Percentiles rank a stretch among this genome's conserved stretches.
These are phyloP conservation scores for Bradypodion pumilum DNA, from an alignment of 2,797 vertebrate genomes.

Conservation along the genomic window DNA sequence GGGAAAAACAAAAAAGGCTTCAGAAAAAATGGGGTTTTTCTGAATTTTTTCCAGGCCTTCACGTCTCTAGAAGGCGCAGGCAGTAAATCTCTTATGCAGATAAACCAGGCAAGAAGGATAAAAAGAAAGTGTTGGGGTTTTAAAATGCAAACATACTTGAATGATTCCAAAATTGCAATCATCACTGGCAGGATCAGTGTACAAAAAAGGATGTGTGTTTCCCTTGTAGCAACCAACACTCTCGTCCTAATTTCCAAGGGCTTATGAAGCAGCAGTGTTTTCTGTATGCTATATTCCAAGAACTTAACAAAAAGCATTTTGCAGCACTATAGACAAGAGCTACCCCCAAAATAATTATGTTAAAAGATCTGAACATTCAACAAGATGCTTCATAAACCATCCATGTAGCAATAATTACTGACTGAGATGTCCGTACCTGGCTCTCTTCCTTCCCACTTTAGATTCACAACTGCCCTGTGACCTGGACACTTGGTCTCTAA, in stretches of 20 bases:
- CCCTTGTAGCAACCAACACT: background rate
- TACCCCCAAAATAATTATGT: background rate
- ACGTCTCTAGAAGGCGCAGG: background rate
- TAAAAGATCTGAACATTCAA: background rate
- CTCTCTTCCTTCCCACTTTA: background rate
- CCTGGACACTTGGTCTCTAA: no score
- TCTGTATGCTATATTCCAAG: background rate
- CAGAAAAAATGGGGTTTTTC: no score
- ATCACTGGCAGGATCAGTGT: background rate
- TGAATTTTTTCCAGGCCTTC: no score
- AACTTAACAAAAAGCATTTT: background rate
- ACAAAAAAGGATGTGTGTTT: background rate
- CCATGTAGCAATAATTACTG: background rate
- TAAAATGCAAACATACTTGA: background rate
- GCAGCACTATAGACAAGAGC: background rate
- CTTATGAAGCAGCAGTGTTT: background rate
- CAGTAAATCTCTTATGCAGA: conserved; percentile 17
- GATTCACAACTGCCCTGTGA: background rate
- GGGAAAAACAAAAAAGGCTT: no score
- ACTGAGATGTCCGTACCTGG: background rate
- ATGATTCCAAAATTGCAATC: fast-evolving
- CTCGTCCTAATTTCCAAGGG: background rate
- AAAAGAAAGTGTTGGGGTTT: background rate
- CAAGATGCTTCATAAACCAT: conserved; percentile 11
- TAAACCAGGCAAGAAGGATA: background rate